phyloP scores from a whole-genome alignment of 2,888 invertebrate genomes.

The Leptopilina drosophilae region DNA sequence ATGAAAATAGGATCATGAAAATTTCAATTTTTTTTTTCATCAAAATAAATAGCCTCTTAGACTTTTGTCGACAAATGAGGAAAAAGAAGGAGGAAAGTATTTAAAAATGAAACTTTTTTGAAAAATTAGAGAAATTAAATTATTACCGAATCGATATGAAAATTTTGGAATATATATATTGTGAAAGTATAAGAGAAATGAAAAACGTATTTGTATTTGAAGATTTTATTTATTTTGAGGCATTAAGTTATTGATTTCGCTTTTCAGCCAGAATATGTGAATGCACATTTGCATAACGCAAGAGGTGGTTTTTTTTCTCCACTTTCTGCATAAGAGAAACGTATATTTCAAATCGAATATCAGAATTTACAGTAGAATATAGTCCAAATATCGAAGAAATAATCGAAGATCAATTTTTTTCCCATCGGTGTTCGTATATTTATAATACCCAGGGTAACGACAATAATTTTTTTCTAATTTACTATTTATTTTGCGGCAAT shows the following conservation, averaged over 20 bases:
- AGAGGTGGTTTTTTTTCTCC: background rate
- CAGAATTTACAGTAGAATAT: background rate
- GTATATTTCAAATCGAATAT: slow-evolving; percentile 6
- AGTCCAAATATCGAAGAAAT: slow-evolving; percentile 31
- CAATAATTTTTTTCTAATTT: no score
- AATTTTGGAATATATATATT: no score
- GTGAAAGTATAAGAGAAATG: background rate
- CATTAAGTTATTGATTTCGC: slow-evolving; percentile 12
- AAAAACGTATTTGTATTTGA: background rate
- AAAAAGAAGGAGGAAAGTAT: background rate
- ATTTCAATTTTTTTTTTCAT: slow-evolving; percentile 9
- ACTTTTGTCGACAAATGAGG: no score
- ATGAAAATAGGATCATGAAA: slow-evolving; percentile 15
- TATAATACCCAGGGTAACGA: background rate
- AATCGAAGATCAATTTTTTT: slow-evolving; percentile 29
- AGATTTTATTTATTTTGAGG: slow-evolving; percentile 9
- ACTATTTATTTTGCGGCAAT: slow-evolving; percentile 2
- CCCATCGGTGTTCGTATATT: background rate
- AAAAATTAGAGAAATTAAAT: no score
- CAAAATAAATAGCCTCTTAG: background rate
- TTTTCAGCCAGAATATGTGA: background rate
- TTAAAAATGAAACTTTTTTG: no score
- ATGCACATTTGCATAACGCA: slow-evolving; percentile 31
- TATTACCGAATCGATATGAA: no score
- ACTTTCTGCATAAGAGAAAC: background rate